Evolutionary conservation across 2,888 invertebrate species (phyloP).

Genomic region (Phytoseiulus persimilis): DNA sequence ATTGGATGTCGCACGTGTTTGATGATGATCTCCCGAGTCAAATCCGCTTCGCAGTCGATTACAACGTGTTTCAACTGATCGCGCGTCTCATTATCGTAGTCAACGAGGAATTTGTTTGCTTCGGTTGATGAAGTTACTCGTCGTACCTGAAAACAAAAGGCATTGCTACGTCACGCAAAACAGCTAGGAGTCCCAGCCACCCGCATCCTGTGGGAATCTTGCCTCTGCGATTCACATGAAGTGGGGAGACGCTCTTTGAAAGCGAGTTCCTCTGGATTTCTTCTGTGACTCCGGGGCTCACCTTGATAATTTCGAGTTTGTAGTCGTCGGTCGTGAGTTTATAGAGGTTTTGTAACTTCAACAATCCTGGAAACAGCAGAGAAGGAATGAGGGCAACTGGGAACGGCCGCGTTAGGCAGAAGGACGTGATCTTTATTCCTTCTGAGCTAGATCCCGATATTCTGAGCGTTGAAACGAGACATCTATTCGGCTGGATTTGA

Average conservation of each 20-base stretch:
- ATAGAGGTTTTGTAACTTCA: slow-evolving; percentile 83
- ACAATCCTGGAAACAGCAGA: slow-evolving; percentile 61
- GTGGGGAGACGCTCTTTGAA: no score
- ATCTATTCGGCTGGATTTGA: no score
- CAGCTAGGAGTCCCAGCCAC: no score
- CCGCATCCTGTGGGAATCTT: no score
- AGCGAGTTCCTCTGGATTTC: no score
- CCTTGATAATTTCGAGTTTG: slow-evolving; percentile 60
- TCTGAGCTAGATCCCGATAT: no score
- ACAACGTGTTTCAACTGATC: slow-evolving; percentile 41
- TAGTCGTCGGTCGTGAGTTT: slow-evolving; percentile 61
- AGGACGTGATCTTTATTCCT: not conserved
- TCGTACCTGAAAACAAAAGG: not conserved
- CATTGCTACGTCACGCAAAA: no score
- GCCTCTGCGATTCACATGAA: no score
- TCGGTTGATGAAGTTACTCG: slow-evolving; percentile 69
- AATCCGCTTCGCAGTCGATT: slow-evolving; percentile 41
- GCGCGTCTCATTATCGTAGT: slow-evolving; percentile 40
- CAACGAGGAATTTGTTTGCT: slow-evolving; percentile 41
- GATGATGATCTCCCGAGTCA: slow-evolving; percentile 41
- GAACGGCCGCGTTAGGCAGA: no score
- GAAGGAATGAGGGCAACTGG: no score
- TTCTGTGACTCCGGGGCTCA: slow-evolving; percentile 55
- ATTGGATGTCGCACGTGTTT: slow-evolving; percentile 41
- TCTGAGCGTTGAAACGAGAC: no score